Evolutionary conservation across 2,797 vertebrate species (phyloP).

Genomic region (Uromys caudimaculatus): DNA sequence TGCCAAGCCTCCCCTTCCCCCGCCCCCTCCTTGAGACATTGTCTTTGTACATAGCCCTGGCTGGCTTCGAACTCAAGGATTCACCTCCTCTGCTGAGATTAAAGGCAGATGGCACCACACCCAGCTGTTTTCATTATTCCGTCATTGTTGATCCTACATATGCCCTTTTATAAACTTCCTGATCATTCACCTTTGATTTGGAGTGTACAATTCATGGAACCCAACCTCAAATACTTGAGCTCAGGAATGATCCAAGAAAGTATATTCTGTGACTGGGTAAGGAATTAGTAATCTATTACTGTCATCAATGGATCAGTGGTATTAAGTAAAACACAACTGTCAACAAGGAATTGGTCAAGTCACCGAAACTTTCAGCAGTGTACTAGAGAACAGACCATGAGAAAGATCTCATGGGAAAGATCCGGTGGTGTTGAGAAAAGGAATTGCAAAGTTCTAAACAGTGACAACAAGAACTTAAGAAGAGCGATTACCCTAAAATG

Average conservation of each 20-base stretch:
- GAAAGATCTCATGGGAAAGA: background rate
- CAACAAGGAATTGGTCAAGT: background rate
- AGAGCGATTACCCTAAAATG: background rate
- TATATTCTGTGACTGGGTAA: background rate
- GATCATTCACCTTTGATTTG: background rate
- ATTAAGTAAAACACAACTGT: background rate
- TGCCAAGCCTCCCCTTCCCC: no score
- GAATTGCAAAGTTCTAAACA: background rate
- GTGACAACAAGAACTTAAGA: background rate
- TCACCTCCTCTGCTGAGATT: background rate
- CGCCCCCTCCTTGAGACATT: no score
- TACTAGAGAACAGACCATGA: background rate
- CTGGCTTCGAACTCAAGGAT: background rate
- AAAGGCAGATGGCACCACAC: background rate
- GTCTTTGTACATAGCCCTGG: background rate
- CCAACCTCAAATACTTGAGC: background rate
- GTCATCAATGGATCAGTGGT: background rate
- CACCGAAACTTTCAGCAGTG: background rate
- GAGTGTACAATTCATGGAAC: background rate
- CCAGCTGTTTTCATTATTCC: background rate
- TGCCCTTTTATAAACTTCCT: background rate
- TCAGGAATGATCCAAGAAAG: conserved; percentile 9
- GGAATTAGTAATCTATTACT: background rate
- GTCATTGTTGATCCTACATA: background rate
- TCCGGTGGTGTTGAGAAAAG: background rate